Conservation (phyloP, 92 coral and sea anemone species). For the Heliopora coerulea region DNA sequence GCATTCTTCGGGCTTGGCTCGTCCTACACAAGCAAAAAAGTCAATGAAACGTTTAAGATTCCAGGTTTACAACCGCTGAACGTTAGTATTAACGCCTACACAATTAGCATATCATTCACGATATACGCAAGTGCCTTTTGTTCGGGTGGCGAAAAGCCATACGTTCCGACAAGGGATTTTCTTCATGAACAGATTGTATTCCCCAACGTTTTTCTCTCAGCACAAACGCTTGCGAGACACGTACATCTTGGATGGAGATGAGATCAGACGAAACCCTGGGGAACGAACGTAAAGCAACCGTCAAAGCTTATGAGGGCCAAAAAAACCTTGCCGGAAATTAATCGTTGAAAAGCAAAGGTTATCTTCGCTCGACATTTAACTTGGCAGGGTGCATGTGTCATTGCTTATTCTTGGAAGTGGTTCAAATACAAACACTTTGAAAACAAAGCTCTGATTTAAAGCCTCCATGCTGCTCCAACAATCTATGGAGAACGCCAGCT, state of each 20-base stretch:
- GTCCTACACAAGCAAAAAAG: neutral
- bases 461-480: neutral
- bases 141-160: neutral
- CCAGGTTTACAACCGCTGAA: neutral
- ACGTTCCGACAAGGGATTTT: too few species aligned
- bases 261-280: conserved; percentile 20
- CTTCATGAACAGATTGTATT: too few species aligned
- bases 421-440: neutral
- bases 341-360: conserved; percentile 9
- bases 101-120: too few species aligned
- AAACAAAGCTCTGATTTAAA: neutral
- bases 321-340: conserved; percentile 24
- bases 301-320: conserved; percentile 8
- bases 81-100: neutral
- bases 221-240: neutral
- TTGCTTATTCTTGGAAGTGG: neutral
- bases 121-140: neutral
- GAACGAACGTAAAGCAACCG: neutral
- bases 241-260: neutral
- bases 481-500: too few species aligned
- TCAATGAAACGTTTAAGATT: neutral
- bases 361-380: neutral
- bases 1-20: conserved; percentile 33
- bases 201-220: neutral
- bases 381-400: too few species aligned